Base-by-base conservation (phyloP, 2,888 invertebrate species). In the Metellina segmentata region DNA sequence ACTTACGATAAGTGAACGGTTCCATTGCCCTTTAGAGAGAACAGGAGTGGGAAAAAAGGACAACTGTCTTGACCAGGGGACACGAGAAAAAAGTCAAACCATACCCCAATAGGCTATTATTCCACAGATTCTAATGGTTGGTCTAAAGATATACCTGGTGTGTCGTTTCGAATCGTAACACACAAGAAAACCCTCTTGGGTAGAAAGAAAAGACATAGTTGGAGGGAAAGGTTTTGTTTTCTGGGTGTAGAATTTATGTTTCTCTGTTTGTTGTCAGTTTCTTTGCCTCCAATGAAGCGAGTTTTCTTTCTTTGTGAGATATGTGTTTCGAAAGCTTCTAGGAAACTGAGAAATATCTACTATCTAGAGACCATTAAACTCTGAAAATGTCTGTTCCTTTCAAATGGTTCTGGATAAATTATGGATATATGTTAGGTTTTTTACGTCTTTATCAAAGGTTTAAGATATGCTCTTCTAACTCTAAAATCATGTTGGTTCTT, bases 71-170 rank as follows among this genome's bases (percentile, higher is more conserved):
- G 52, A n/a, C n/a, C 16, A 19, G 52, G 51, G 20, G 78, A 78
- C 78, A 78, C 7, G 81, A 81, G 49, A 81, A 69, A 81, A 69
- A 61, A 81, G 61, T 16, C 61, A 69, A 81, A 61, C 48, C 49
- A 8, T 81, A 7, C 69, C 77, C 77, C 77, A 70, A 19, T 69
- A 52, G 86, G 69, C 78, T 71, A 77, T 86, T 78, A 86, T 86
- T 86, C 86, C 7, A 20, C 48, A 77, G 78, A 70, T 86, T 86
- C 70, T 86, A 78, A 86, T 78, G 70, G 86, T 69, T 69, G 78
- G 51, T 52, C 52, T 49, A 70, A 86, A 70, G 69, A 78, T 78
- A 86, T 86, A 86, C 85, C 74, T 85, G 74, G 11, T 74, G 61
- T 85, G 75, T 85, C 85, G 61, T 85, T 85, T 85, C 75, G 72